Evolutionary conservation across 2,888 invertebrate genomes (phyloP).

Genomic region (Hydraecia micacea): DNA sequence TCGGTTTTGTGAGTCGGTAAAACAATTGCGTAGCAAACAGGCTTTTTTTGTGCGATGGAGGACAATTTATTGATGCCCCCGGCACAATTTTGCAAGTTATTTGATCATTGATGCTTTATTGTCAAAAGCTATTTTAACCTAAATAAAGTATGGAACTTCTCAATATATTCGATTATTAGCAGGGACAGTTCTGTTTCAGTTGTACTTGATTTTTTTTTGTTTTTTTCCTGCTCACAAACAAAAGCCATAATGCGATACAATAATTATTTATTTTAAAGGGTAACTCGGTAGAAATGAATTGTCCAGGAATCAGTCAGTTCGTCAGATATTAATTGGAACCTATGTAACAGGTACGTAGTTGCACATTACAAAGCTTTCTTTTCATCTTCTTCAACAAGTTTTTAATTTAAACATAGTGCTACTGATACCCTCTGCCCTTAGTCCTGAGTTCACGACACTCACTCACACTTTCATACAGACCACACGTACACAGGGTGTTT

Average conservation of each 20-base stretch:
- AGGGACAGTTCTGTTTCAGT: background rate
- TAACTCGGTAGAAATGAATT: background rate
- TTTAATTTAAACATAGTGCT: slow-evolving; percentile 2
- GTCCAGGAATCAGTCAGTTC: background rate
- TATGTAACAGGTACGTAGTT: background rate
- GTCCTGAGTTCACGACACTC: background rate
- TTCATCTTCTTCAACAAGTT: background rate
- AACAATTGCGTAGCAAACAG: slow-evolving; percentile 1
- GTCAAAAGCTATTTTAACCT: background rate
- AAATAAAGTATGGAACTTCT: background rate
- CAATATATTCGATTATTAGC: background rate
- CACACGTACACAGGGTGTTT: slow-evolving; percentile 11
- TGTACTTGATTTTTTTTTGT: background rate
- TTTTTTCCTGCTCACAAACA: background rate
- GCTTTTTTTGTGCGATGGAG: background rate
- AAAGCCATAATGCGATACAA: background rate
- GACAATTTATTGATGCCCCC: too few relatives aligned
- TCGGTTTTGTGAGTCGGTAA: background rate
- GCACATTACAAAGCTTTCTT: background rate
- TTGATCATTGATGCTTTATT: background rate
- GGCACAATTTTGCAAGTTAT: background rate
- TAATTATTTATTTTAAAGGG: background rate
- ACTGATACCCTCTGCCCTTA: slow-evolving; percentile 1
- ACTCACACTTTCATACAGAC: background rate
- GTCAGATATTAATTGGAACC: background rate